Conservation (phyloP, 2,113 vertebrate species). For the Hystrix cristata region DNA sequence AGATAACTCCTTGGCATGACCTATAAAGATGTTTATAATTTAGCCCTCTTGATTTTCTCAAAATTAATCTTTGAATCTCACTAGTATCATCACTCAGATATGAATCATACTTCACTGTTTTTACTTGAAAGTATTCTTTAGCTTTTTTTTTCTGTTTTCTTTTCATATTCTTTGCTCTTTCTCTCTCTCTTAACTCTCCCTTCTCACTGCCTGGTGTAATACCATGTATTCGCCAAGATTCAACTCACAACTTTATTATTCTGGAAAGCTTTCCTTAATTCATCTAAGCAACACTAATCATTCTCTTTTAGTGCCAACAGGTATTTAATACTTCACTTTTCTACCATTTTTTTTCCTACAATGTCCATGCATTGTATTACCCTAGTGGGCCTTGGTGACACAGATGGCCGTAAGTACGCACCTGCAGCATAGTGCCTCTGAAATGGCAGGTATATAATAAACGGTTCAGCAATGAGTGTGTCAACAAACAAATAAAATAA, state of each 20-base stretch:
- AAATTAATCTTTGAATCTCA: background rate
- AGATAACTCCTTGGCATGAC: background rate
- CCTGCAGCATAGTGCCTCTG: background rate
- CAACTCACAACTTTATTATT: background rate
- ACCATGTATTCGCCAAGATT: background rate
- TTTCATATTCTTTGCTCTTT: background rate
- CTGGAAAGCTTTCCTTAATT: background rate
- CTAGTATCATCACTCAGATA: background rate
- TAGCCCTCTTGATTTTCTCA: background rate
- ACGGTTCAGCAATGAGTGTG: background rate
- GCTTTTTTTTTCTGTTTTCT: background rate
- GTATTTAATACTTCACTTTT: background rate
- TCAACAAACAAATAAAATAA: constrained; percentile 7
- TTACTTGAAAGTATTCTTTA: background rate
- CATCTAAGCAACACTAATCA: background rate
- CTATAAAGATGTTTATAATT: background rate
- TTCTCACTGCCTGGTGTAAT: background rate
- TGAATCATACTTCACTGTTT: background rate
- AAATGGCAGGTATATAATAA: rapidly evolving
- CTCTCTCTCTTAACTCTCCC: background rate
- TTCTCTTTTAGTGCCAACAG: background rate
- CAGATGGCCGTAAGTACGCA: background rate
- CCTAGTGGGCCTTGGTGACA: background rate
- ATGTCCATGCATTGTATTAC: background rate
- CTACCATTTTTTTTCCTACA: background rate